These are phyloP conservation scores for Callaeas wilsoni DNA, from an alignment of 2,113 vertebrate genomes.

Conservation along the genomic window DNA sequence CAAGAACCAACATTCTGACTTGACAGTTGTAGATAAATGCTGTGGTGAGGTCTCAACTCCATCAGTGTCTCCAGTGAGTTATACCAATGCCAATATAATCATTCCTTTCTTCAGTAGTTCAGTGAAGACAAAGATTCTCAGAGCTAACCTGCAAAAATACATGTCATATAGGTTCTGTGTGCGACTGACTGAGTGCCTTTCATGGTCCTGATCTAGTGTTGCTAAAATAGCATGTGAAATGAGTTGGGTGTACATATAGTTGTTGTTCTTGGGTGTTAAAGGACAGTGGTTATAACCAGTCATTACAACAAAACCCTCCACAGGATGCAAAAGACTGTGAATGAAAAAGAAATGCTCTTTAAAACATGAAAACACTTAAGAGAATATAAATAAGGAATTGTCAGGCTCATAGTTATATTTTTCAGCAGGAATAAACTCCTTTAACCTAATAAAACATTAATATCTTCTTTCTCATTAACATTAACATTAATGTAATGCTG, in stretches of 20 bases:
- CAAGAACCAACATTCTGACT: neutral
- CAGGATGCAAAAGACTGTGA: neutral
- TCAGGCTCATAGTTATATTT: neutral
- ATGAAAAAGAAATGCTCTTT: neutral
- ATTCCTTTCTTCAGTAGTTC: neutral
- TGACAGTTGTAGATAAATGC: neutral
- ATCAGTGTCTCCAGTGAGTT: neutral
- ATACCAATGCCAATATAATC: neutral
- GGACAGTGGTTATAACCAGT: neutral
- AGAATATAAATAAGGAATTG: neutral
- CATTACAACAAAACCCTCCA: neutral
- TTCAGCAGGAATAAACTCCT: neutral
- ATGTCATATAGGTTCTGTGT: neutral
- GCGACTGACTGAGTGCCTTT: neutral
- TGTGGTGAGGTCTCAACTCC: neutral
- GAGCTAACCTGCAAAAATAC: neutral
- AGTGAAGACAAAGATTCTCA: neutral
- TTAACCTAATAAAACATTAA: neutral
- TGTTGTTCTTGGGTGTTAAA: neutral
- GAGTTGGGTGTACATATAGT: neutral
- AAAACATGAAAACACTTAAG: neutral
- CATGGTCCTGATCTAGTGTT: fast-evolving
- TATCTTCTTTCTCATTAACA: neutral
- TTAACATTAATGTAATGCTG: neutral
- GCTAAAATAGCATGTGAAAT: neutral